Conservation (phyloP, 2,113 vertebrate species). For the Platichthys flesus region DNA sequence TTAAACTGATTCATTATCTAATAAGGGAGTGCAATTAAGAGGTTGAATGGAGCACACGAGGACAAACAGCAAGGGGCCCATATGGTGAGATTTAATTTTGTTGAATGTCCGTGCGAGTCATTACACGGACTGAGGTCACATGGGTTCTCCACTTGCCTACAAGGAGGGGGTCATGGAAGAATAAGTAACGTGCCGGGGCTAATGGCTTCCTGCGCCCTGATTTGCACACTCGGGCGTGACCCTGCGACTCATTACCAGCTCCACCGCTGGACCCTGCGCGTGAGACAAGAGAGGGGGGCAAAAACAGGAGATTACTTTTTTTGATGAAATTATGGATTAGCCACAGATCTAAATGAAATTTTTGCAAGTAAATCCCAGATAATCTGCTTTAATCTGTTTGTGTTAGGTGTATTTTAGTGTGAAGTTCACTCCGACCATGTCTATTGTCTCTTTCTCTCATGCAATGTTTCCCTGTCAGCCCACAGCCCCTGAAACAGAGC, state of each 20-base stretch:
- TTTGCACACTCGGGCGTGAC: slow-evolving; percentile 26
- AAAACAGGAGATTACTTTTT: slow-evolving; percentile 66
- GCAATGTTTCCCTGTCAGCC: slow-evolving; percentile 20
- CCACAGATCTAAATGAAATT: slow-evolving; percentile 61
- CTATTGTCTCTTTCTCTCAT: slow-evolving; percentile 23
- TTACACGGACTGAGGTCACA: slow-evolving; percentile 7
- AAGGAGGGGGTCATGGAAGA: not conserved
- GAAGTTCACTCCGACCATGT: slow-evolving; percentile 54
- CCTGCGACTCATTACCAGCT: slow-evolving; percentile 36
- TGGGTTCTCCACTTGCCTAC: slow-evolving; percentile 5
- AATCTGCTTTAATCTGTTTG: slow-evolving; percentile 73
- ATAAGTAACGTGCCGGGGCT: not conserved
- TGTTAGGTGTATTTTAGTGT: slow-evolving; percentile 72
- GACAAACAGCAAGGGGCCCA: slow-evolving; percentile 8
- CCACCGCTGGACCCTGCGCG: slow-evolving; percentile 9
- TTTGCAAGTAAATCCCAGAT: slow-evolving; percentile 73
- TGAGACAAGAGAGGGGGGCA: slow-evolving; percentile 16
- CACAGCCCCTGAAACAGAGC: slow-evolving; percentile 38
- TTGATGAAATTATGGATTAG: slow-evolving; percentile 71
- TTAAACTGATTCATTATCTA: not conserved
- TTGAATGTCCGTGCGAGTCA: not conserved
- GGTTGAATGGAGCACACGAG: not conserved
- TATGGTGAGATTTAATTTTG: slow-evolving; percentile 12
- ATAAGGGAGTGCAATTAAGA: not conserved
- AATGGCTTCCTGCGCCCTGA: slow-evolving; percentile 28